phyloP scores from a whole-genome alignment of 2,113 vertebrate genomes.

The Solenodon paradoxus region DNA sequence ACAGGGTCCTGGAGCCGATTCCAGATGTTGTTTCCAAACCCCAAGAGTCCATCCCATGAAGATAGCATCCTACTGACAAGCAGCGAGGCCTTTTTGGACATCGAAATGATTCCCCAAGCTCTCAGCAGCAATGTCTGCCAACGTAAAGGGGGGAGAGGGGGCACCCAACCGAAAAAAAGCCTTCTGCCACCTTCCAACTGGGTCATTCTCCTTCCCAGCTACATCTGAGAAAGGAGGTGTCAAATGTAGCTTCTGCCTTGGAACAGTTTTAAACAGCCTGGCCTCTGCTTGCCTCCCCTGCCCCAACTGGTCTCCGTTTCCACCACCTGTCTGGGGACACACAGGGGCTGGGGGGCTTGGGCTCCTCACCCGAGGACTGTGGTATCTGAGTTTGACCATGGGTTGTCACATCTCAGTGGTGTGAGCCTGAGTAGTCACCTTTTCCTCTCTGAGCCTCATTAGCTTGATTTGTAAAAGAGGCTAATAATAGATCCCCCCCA shows the following conservation, averaged over 20 bases:
- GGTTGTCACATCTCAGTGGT: neutral
- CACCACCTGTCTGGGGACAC: neutral
- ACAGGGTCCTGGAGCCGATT: neutral
- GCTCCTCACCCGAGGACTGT: neutral
- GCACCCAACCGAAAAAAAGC: slow-evolving; percentile 50
- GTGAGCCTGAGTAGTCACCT: neutral
- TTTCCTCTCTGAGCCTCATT: neutral
- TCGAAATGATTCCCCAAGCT: neutral
- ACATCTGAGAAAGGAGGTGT: slow-evolving; percentile 62
- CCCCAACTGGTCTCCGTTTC: neutral
- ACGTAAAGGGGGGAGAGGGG: neutral
- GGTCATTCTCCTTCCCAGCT: slow-evolving; percentile 68
- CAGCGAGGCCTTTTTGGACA: neutral
- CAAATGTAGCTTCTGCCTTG: slow-evolving; percentile 38
- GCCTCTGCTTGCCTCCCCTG: neutral
- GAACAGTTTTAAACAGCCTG: slow-evolving; percentile 23
- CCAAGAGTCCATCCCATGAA: neutral
- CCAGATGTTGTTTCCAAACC: neutral
- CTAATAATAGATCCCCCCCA: neutral
- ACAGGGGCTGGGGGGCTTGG: neutral
- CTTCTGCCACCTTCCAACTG: slow-evolving; percentile 67
- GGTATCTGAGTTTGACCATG: neutral
- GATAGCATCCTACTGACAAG: neutral
- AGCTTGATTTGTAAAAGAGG: neutral
- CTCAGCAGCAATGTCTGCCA: neutral